These are phyloP conservation scores for Canis aureus DNA, from an alignment of 2,113 vertebrate species.

Conservation along the genomic window DNA sequence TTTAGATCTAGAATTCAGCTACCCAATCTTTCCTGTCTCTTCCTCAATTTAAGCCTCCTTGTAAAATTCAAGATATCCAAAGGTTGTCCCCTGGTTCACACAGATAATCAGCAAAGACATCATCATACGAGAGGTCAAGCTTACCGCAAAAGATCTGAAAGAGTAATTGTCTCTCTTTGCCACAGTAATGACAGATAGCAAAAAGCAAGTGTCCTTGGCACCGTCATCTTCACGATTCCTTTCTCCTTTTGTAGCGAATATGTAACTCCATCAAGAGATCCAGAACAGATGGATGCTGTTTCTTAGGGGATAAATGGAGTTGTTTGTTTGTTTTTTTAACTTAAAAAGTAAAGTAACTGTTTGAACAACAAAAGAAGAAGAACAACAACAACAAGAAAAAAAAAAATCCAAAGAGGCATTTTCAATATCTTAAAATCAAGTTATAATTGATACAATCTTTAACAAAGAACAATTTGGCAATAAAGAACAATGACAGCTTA, in stretches of 20 bases:
- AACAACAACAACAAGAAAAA: background rate
- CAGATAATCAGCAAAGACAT: background rate
- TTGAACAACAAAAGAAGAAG: background rate
- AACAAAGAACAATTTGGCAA: background rate
- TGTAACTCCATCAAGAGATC: slow-evolving; percentile 86
- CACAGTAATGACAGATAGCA: slow-evolving; percentile 90
- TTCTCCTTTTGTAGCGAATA: slow-evolving; percentile 80
- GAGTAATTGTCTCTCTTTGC: slow-evolving; percentile 88
- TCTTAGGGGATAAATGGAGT: slow-evolving; percentile 35
- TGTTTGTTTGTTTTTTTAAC: no score
- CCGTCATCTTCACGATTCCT: slow-evolving; percentile 84
- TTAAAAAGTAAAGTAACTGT: background rate
- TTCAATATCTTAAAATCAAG: background rate
- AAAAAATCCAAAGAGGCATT: background rate
- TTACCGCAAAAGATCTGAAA: slow-evolving; percentile 90
- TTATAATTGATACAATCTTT: background rate
- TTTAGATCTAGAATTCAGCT: background rate
- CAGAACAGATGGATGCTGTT: slow-evolving; percentile 84
- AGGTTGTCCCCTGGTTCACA: background rate
- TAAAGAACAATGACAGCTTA: background rate
- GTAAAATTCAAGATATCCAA: background rate
- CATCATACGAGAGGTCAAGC: slow-evolving; percentile 25
- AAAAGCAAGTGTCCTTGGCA: slow-evolving; percentile 89
- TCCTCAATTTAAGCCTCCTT: background rate
- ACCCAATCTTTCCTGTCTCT: background rate